Percentiles rank a stretch among this genome's conserved stretches.
Conservation (phyloP, 1,140 invertebrate genomes). For the Euborellia annulipes region DNA sequence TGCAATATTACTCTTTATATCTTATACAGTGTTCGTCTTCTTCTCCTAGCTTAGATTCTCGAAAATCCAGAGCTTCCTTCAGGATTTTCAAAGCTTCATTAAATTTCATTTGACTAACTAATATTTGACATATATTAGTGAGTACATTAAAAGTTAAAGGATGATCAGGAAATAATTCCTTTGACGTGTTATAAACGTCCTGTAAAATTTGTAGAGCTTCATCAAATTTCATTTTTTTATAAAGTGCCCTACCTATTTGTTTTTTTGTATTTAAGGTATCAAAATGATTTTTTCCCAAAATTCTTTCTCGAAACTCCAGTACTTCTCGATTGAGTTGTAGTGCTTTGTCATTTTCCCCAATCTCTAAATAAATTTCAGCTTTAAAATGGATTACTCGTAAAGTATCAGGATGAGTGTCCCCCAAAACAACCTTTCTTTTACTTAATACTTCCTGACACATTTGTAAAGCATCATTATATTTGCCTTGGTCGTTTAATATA, state of each 20-base stretch:
- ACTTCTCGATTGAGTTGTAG: too few relatives aligned
- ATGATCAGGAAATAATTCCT: too few relatives aligned
- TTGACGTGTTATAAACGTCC: too few relatives aligned
- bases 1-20: too few relatives aligned
- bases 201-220: not conserved
- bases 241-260: constrained; percentile 10
- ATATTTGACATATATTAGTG: too few relatives aligned
- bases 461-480: constrained; percentile 17
- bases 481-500: constrained; percentile 13
- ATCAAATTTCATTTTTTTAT: constrained; percentile 7
- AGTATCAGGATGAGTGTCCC: constrained; percentile 17
- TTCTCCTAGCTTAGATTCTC: constrained; percentile 8
- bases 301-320: constrained; percentile 4
- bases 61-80: constrained; percentile 6
- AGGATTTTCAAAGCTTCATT: constrained; percentile 5
- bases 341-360: too few relatives aligned
- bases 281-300: constrained; percentile 12
- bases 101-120: too few relatives aligned
- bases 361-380: not conserved
- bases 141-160: too few relatives aligned
- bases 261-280: constrained; percentile 12
- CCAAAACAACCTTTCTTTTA: constrained; percentile 14
- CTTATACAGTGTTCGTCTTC: not conserved
- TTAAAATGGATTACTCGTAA: constrained; percentile 13
- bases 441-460: constrained; percentile 16